Percentiles rank a stretch among this genome's conserved stretches.
phyloP scores from a whole-genome alignment of 1,140 invertebrate species.

The Steinernema feltiae region DNA sequence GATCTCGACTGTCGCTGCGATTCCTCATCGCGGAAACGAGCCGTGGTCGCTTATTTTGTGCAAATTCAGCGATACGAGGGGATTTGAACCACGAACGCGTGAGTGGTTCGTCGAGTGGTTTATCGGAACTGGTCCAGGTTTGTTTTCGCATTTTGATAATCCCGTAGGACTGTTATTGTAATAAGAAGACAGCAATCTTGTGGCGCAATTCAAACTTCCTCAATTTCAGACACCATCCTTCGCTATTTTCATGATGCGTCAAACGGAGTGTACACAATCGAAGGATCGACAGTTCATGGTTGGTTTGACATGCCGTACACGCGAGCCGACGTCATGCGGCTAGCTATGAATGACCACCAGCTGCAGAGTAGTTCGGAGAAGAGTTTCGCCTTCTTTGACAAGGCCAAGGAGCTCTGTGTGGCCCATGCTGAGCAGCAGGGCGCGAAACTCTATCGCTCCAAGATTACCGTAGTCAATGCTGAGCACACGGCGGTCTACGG shows the following conservation, averaged over 20 bases:
- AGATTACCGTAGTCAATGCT: constrained; percentile 52
- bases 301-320: constrained; percentile 50
- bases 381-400: constrained; percentile 31
- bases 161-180: neutral
- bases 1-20: constrained; percentile 19
- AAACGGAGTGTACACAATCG: constrained; percentile 51
- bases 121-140: constrained; percentile 32
- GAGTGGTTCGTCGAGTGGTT: constrained; percentile 50
- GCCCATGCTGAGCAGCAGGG: constrained; percentile 40
- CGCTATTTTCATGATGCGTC: constrained; percentile 47
- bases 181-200: constrained; percentile 19
- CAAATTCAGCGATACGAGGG: constrained; percentile 46
- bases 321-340: constrained; percentile 42
- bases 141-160: neutral
- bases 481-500: constrained; percentile 54
- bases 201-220: neutral
- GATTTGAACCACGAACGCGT: constrained; percentile 41
- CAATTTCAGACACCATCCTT: constrained; percentile 47
- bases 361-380: constrained; percentile 25
- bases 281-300: constrained; percentile 47
- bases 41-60: constrained; percentile 56
- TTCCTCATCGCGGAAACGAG: constrained; percentile 47
- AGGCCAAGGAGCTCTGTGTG: constrained; percentile 34
- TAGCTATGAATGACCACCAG: constrained; percentile 39
- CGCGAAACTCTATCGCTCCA: constrained; percentile 37